A percentile compares a stretch with the other conserved stretches of the same genome.
Evolutionary conservation across 2,113 vertebrate genomes (phyloP).

Genomic region (Anguilla japonica): DNA sequence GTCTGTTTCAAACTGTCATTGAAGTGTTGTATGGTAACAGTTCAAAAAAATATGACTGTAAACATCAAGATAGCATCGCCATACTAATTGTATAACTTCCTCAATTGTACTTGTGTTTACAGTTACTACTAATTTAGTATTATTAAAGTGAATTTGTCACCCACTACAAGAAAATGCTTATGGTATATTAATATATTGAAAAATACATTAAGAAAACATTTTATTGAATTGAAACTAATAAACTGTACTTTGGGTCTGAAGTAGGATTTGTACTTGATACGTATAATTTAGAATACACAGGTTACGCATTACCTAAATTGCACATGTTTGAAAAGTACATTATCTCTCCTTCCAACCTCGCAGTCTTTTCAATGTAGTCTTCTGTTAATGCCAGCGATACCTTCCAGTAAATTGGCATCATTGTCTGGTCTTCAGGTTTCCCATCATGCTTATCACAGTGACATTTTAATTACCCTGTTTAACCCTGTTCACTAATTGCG

Average conservation of each 20-base stretch:
- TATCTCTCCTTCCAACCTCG: neutral
- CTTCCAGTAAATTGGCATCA: slow-evolving; percentile 29
- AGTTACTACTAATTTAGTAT: neutral
- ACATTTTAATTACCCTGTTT: slow-evolving; percentile 54
- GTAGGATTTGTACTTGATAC: neutral
- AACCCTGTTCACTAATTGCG: slow-evolving; percentile 18
- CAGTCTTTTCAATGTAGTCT: neutral
- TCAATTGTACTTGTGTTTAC: neutral
- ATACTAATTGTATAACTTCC: too few species aligned
- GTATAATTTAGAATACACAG: neutral
- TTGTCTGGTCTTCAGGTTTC: slow-evolving; percentile 39
- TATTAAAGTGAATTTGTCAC: neutral
- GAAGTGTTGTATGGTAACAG: neutral
- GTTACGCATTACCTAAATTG: neutral
- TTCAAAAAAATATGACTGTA: too few species aligned
- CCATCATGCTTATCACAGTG: slow-evolving; percentile 40
- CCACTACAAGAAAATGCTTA: neutral
- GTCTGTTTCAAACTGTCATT: neutral
- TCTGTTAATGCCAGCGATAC: neutral
- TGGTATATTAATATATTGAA: neutral
- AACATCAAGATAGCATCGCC: too few species aligned
- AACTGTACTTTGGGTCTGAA: neutral
- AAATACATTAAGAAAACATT: neutral
- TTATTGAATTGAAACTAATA: neutral
- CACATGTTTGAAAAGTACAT: neutral